Evolutionary conservation across 1,140 invertebrate genomes (phyloP).

Genomic region (Leptinotarsa defecta): DNA sequence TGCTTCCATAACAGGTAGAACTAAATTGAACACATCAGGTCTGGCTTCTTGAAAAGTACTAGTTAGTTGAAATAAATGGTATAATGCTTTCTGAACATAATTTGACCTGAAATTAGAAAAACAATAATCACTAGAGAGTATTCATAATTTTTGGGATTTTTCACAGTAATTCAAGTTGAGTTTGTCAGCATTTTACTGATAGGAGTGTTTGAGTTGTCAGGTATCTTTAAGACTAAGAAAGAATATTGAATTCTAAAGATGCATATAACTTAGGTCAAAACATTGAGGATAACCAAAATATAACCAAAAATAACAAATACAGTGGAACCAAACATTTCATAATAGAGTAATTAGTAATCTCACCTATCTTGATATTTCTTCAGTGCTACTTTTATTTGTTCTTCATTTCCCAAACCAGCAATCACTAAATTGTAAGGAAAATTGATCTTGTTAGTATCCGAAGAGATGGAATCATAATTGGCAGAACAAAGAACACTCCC

Average conservation of each 20-base stretch:
- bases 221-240: no score
- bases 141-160: no score
- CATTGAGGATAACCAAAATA: no score
- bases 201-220: no score
- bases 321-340: not conserved
- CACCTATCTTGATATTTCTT: conserved; percentile 62
- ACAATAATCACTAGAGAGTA: no score
- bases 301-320: no score
- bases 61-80: conserved; percentile 71
- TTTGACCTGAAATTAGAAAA: conserved; percentile 47
- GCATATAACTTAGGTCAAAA: no score
- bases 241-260: no score
- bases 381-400: conserved; percentile 60
- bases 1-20: conserved; percentile 71
- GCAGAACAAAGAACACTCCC: conserved; percentile 50
- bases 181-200: no score
- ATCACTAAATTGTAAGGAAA: conserved; percentile 42
- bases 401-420: conserved; percentile 50
- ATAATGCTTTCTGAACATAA: conserved; percentile 75
- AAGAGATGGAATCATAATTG: conserved; percentile 47
- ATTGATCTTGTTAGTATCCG: conserved; percentile 31
- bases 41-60: conserved; percentile 51
- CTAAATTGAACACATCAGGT: conserved; percentile 72
- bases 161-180: no score
- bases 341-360: not conserved